Evolutionary conservation across 2,113 vertebrate species (phyloP), one percentile per base, ranked within the genome.

Genomic region (Osmerus eperlanus): DNA sequence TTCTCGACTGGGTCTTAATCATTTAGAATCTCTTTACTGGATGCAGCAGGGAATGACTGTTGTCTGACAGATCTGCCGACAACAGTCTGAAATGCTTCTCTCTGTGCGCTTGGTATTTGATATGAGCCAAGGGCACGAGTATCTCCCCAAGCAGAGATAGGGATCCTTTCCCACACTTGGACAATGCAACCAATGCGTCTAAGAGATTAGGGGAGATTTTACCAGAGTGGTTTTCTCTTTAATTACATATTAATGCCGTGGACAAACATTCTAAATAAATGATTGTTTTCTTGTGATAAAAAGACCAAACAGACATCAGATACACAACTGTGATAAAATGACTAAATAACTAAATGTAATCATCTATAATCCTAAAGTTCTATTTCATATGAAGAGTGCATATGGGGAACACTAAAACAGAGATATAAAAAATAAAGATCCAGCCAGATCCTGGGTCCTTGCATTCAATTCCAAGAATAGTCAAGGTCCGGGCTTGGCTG

Each of bases 401-500:
- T 55, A 74, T 81, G 81, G 73, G 84, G 86, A 85, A 76, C 81
- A 67, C 61, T 83, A 76, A 78, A 16, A 74, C 25, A 78, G 55
- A 77, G 77, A 81, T 23, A 74, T 78, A 81, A 19, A 72, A 23
- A 36, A 36, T 36, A 36, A 36, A 36, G 32, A 36, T 36, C 32
- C 32, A 36, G 7, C 32, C 32, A 36, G 32, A 36, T 6, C 32
- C 32, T 36, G 1, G 7, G 7, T 36, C 32, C 32, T 36, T 36
- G 32, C 32, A 36, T 36, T 36, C 32, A 36, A 36, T 36, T 36
- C 32, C 32, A 36, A 6, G 4, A 36, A 36, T 62, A 72, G 80
- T 74, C 58, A 71, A 82, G 71, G 68, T 77, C 81, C 61, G 9
- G 78, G 79, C 70, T 81, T 72, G 86, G 86, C 87, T 88, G 85